Conservation (phyloP, 2,113 vertebrate genomes). For the Dasyurus viverrinus region DNA sequence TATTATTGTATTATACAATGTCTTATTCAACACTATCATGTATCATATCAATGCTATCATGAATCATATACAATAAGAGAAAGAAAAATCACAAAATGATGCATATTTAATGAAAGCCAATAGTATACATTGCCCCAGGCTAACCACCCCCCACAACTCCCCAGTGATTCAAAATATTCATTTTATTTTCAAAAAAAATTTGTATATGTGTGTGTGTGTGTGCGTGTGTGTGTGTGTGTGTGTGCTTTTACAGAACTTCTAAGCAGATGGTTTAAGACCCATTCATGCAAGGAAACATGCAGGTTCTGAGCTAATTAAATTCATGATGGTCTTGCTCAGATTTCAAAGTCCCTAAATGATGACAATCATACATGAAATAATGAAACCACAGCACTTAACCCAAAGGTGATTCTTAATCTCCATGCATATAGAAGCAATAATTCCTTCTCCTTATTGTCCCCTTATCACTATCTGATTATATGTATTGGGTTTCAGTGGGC, state of each 20-base stretch:
- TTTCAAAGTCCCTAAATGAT: not conserved
- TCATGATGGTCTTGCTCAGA: constrained; percentile 2
- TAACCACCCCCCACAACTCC: constrained; percentile 10
- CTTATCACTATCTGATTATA: not conserved
- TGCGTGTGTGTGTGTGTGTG: not conserved
- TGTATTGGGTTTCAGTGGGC: not conserved
- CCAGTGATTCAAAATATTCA: constrained; percentile 19
- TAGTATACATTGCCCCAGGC: not conserved
- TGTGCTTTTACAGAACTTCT: constrained; percentile 4
- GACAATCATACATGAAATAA: not conserved
- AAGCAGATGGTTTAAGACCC: constrained; percentile 10
- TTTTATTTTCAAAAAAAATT: not conserved
- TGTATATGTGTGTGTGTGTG: too few species aligned
- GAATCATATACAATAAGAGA: not conserved
- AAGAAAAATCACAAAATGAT: not conserved
- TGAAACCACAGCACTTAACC: not conserved
- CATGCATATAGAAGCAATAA: not conserved
- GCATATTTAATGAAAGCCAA: constrained; percentile 7
- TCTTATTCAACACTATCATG: too few species aligned
- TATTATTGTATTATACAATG: too few species aligned
- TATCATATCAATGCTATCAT: not conserved
- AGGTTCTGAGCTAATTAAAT: not conserved
- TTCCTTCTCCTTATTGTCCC: not conserved
- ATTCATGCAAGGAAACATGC: not conserved
- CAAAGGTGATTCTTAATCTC: not conserved